A percentile compares a stretch with the other conserved stretches of the same genome.
Conservation (phyloP, 2,888 invertebrate genomes). For the Drosophila peninsularis region DNA sequence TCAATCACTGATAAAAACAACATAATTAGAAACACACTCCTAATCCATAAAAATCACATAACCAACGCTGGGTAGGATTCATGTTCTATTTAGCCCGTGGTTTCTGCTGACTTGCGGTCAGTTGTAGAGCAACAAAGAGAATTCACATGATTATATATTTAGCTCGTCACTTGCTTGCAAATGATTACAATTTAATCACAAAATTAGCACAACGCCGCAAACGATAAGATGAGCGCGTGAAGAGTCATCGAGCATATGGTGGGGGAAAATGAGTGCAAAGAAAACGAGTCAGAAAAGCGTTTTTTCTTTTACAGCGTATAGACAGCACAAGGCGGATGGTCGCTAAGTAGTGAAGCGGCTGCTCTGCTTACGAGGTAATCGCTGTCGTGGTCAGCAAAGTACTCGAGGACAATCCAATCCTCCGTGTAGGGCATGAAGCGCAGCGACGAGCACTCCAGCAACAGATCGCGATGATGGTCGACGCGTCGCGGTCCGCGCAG, state of each 20-base stretch:
- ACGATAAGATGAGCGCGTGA: conserved; percentile 32
- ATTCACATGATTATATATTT: conserved; percentile 46
- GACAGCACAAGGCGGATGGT: conserved; percentile 1
- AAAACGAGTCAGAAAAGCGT: neutral
- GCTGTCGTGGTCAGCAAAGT: conserved; percentile 81
- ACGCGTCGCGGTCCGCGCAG: conserved; percentile 62
- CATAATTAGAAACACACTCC: neutral
- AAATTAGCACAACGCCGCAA: conserved; percentile 21
- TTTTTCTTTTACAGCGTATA: neutral
- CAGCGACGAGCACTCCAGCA: conserved; percentile 63
- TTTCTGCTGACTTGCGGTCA: neutral
- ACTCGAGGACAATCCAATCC: conserved; percentile 82
- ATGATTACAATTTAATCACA: conserved; percentile 26
- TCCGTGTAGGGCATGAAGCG: conserved; percentile 67
- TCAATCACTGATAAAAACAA: neutral
- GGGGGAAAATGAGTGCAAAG: neutral
- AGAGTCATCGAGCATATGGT: conserved; percentile 16
- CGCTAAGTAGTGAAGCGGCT: neutral
- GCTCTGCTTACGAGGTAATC: conserved; percentile 82
- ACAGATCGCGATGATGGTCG: conserved; percentile 71
- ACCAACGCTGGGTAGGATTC: neutral
- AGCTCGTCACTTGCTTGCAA: conserved; percentile 22
- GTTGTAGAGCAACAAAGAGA: conserved; percentile 8
- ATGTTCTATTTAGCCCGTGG: neutral
- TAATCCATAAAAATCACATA: neutral